A percentile compares a stretch with the other conserved stretches of the same genome.
phyloP scores from a whole-genome alignment of 2,797 vertebrate species.

The Leptoclinus maculatus region DNA sequence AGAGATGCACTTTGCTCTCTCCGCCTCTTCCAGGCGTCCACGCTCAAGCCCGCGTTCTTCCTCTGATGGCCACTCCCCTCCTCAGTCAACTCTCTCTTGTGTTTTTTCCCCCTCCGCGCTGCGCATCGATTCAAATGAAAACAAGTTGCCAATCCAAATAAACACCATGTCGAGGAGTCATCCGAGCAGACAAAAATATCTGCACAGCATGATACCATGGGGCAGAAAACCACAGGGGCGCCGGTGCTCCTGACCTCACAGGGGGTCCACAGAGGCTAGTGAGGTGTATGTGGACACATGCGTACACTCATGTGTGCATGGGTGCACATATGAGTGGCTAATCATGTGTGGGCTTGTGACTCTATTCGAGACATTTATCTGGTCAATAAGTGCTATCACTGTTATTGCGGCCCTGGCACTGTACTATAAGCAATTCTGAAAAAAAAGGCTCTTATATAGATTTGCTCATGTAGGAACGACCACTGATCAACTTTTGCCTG shows the following conservation, averaged over 20 bases:
- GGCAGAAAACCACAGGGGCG: constrained; percentile 73
- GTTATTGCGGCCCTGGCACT: constrained; percentile 59
- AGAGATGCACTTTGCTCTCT: constrained; percentile 3
- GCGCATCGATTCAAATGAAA: constrained; percentile 85
- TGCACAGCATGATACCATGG: constrained; percentile 84
- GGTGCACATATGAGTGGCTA: constrained; percentile 72
- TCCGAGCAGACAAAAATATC: constrained; percentile 86
- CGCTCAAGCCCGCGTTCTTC: constrained; percentile 54
- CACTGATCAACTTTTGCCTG: constrained; percentile 42
- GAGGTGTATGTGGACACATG: constrained; percentile 61
- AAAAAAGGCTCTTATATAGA: constrained; percentile 51
- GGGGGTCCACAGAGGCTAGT: constrained; percentile 65
- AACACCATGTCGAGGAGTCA: constrained; percentile 88
- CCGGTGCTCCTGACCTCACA: constrained; percentile 74
- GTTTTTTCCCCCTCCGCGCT: constrained; percentile 44
- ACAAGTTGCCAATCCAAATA: constrained; percentile 90
- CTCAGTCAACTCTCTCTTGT: constrained; percentile 45
- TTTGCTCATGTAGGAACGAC: constrained; percentile 46
- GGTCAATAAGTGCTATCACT: constrained; percentile 71
- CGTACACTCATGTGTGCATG: constrained; percentile 64
- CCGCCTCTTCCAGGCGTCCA: constrained; percentile 35
- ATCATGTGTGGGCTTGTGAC: constrained; percentile 74
- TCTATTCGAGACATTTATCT: constrained; percentile 77
- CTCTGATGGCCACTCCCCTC: constrained; percentile 57
- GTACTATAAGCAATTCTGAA: constrained; percentile 45